These are phyloP conservation scores for Sinosuthora webbiana DNA, from an alignment of 2,113 vertebrate genomes.

Conservation along the genomic window DNA sequence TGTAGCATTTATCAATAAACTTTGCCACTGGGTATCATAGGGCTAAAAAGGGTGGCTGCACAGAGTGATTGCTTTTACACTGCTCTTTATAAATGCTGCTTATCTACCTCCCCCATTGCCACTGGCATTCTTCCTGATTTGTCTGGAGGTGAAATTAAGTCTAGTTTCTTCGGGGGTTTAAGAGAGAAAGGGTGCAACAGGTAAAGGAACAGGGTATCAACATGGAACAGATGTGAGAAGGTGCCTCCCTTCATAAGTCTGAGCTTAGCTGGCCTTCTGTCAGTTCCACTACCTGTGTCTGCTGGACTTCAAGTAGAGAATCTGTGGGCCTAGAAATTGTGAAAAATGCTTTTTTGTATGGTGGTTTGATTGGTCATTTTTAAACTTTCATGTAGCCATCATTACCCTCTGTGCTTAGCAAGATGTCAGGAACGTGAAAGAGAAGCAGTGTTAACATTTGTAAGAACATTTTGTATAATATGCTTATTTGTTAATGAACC, in stretches of 20 bases:
- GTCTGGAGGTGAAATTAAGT: not conserved
- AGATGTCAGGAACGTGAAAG: not conserved
- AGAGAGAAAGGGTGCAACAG: not conserved
- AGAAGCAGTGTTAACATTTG: not conserved
- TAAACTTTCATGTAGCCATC: not conserved
- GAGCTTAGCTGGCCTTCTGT: not conserved
- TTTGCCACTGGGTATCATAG: not conserved
- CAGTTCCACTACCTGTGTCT: not conserved
- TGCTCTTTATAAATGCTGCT: not conserved
- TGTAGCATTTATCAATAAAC: not conserved
- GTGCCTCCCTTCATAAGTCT: not conserved
- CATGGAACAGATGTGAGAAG: not conserved
- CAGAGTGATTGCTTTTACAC: not conserved
- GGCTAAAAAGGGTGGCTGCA: not conserved
- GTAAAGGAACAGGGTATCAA: not conserved
- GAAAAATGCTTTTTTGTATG: not conserved
- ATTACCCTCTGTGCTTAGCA: not conserved
- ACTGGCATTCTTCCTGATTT: not conserved
- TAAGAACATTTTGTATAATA: not conserved
- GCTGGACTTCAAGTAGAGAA: not conserved
- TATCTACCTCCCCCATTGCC: not conserved
- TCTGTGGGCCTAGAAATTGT: not conserved
- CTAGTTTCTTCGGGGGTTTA: not conserved
- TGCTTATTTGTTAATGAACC: not conserved
- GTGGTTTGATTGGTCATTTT: not conserved